Base-by-base conservation (phyloP, 2,888 invertebrate genomes). In the Plutella xylostella region DNA sequence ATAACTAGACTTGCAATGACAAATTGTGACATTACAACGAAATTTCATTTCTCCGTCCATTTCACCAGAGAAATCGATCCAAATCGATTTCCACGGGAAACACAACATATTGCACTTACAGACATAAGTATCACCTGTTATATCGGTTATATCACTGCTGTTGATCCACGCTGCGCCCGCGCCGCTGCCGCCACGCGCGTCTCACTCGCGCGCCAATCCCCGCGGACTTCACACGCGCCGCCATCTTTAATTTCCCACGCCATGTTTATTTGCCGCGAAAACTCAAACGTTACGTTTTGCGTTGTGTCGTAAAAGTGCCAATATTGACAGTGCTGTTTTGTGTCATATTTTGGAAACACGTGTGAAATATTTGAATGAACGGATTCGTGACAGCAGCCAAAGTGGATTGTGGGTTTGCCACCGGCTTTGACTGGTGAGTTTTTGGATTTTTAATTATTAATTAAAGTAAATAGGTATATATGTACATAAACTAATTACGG, bases 401-500 rank as follows among this genome's bases (percentile, higher is more conserved):
- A 40, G 18, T 42, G 42, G 42, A 42, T 42, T 42, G 42, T 42
- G 42, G 42, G 11, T 42, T 42, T 30, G n/a, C 30, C n/a, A 42
- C 42, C 18, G 42, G 42, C n/a, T 18, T 20, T 31, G 42, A 42
- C 19, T 30, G 42, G 42, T 42, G 19, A 42, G 42, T 42, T 22
- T 22, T 19, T 18, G n/a, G 30, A 31, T 42, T 19, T 20, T n/a
- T n/a, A n/a, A n/a, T n/a, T n/a, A n/a, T n/a, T n/a, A n/a, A n/a
- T n/a, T n/a, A n/a, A n/a, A n/a, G n/a, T n/a, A n/a, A n/a, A n/a
- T n/a, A n/a, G n/a, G n/a, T n/a, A n/a, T n/a, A n/a, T n/a, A n/a
- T n/a, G n/a, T n/a, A n/a, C n/a, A n/a, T n/a, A n/a, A n/a, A n/a
- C n/a, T n/a, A n/a, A n/a, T n/a, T n/a, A n/a, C n/a, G n/a, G n/a